These are phyloP conservation scores for Pterophyllum scalare DNA, from an alignment of 2,113 vertebrate species.

Conservation along the genomic window DNA sequence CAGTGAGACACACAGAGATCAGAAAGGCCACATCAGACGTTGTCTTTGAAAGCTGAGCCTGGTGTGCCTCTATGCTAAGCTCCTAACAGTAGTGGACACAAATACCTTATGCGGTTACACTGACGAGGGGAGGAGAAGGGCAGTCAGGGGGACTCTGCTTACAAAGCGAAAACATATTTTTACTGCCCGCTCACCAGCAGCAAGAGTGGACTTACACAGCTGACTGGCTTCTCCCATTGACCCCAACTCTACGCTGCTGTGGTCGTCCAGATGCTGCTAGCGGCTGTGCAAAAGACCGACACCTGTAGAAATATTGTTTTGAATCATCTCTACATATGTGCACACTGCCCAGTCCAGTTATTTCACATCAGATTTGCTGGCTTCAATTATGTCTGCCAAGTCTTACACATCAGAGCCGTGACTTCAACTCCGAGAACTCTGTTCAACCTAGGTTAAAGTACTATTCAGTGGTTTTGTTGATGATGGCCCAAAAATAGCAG, in stretches of 20 bases:
- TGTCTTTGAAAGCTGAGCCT: conserved; percentile 69
- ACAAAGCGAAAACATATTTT: conserved; percentile 61
- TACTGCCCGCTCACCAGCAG: conserved; percentile 54
- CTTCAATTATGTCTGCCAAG: neutral
- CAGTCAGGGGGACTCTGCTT: conserved; percentile 43
- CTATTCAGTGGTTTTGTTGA: neutral
- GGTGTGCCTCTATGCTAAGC: conserved; percentile 43
- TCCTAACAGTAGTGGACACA: conserved; percentile 51
- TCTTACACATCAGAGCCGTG: neutral
- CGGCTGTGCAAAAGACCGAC: conserved; percentile 8
- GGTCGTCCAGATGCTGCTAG: conserved; percentile 19
- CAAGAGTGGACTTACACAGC: conserved; percentile 43
- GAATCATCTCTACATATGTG: conserved; percentile 15
- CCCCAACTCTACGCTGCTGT: conserved; percentile 30
- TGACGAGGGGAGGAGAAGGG: conserved; percentile 2
- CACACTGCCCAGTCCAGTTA: neutral
- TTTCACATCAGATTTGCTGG: neutral
- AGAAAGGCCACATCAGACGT: conserved; percentile 73
- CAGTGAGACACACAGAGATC: conserved; percentile 47
- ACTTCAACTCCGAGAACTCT: neutral
- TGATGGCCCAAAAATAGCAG: neutral
- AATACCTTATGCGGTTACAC: conserved; percentile 61
- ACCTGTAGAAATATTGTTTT: conserved; percentile 36
- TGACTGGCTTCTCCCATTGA: conserved; percentile 26
- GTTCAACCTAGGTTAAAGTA: neutral